Conservation (phyloP, 2,113 vertebrate species). For the Ictidomys tridecemlineatus region DNA sequence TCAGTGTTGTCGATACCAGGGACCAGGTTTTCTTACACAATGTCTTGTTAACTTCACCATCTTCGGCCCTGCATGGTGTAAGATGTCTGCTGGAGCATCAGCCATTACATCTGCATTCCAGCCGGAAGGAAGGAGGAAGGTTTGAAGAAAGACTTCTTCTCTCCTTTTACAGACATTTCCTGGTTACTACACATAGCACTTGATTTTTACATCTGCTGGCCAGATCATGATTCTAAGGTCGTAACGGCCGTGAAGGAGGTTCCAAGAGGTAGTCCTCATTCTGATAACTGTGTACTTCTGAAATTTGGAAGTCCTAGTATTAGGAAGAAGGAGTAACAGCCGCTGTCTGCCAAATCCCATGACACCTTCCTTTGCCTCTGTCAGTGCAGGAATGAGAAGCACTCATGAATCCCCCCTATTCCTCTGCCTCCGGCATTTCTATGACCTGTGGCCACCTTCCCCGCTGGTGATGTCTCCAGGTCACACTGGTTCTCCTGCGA, state of each 20-base stretch:
- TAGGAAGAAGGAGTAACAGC: background rate
- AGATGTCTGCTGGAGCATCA: background rate
- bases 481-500: background rate
- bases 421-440: background rate
- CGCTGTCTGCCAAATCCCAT: background rate
- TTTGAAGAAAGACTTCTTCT: background rate
- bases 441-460: background rate
- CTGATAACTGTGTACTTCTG: background rate
- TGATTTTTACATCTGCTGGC: background rate
- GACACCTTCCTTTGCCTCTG: background rate
- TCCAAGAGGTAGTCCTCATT: background rate
- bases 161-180: background rate
- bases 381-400: background rate
- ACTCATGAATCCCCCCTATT: background rate
- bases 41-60: background rate
- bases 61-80: background rate
- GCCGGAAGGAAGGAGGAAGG: background rate
- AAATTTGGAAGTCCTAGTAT: background rate
- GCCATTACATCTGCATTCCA: background rate
- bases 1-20: background rate
- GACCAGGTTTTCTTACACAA: background rate
- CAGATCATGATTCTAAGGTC: background rate
- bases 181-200: background rate
- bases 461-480: too few relatives aligned
- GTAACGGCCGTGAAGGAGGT: background rate